These are phyloP conservation scores for Saccopteryx bilineata DNA, from an alignment of 2,113 vertebrate species.

Conservation along the genomic window DNA sequence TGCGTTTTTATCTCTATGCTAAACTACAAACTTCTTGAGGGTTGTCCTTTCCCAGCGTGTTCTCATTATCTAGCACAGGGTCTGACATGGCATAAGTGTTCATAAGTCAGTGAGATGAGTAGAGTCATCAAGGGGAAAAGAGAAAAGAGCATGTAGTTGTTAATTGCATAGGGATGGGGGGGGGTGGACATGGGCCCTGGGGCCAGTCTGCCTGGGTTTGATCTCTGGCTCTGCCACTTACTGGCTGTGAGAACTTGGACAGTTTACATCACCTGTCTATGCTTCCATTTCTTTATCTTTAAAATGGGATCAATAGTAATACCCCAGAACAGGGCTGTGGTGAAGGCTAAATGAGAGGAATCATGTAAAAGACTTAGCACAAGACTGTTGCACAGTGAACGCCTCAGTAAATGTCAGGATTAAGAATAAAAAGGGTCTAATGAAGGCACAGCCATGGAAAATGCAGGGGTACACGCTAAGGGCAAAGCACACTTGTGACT, in stretches of 20 bases:
- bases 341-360: constrained; percentile 40
- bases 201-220: neutral
- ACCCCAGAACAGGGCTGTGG: neutral
- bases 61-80: neutral
- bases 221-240: neutral
- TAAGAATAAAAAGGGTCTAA: neutral
- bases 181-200: neutral
- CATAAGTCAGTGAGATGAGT: neutral
- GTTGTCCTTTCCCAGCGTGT: neutral
- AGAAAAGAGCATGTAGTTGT: neutral
- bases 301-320: neutral
- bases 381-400: neutral
- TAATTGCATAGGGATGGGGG: rapidly evolving
- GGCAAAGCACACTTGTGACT: neutral
- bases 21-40: neutral
- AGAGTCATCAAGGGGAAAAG: neutral
- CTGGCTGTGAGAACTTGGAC: neutral
- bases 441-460: neutral
- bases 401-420: neutral
- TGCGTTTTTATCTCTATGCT: neutral
- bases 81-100: neutral
- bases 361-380: neutral
- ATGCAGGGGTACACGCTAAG: neutral
- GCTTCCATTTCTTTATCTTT: constrained; percentile 47
- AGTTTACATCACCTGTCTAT: neutral